Conservation (phyloP, 2,113 vertebrate species). For the Salvelinus fontinalis region DNA sequence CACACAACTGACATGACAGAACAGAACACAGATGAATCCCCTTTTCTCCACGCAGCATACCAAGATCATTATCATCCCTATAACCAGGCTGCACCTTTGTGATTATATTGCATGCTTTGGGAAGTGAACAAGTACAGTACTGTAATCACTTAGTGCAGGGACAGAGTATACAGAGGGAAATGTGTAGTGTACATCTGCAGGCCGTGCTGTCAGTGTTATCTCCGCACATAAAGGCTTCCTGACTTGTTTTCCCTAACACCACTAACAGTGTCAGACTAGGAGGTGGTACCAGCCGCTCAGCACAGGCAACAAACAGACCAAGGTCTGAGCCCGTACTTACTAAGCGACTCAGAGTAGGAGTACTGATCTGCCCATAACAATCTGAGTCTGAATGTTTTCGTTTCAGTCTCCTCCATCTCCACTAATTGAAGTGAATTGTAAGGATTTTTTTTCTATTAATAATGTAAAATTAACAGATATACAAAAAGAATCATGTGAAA, state of each 20-base stretch:
- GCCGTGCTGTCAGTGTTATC: slow-evolving; percentile 53
- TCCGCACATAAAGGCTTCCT: slow-evolving; percentile 52
- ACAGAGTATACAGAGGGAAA: neutral
- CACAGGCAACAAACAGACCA: slow-evolving; percentile 42
- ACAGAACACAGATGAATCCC: slow-evolving; percentile 42
- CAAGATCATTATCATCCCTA: slow-evolving; percentile 19
- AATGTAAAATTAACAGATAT: no score
- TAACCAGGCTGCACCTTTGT: slow-evolving; percentile 41
- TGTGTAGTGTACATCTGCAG: slow-evolving; percentile 35
- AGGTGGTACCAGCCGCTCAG: slow-evolving; percentile 33
- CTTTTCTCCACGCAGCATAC: slow-evolving; percentile 33
- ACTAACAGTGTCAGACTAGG: slow-evolving; percentile 42
- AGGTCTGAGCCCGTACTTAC: slow-evolving; percentile 38
- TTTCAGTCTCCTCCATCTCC: no score
- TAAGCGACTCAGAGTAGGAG: no score
- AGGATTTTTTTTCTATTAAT: no score
- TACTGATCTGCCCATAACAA: no score
- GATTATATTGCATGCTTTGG: slow-evolving; percentile 49
- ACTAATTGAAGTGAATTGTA: no score
- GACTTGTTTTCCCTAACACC: slow-evolving; percentile 47
- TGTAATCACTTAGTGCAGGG: neutral
- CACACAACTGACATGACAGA: slow-evolving; percentile 18
- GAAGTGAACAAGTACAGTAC: slow-evolving; percentile 37
- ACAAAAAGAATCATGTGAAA: no score
- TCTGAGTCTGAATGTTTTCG: no score